Base-by-base conservation (phyloP, 2,113 vertebrate species). In the Halcyon malimbica region DNA sequence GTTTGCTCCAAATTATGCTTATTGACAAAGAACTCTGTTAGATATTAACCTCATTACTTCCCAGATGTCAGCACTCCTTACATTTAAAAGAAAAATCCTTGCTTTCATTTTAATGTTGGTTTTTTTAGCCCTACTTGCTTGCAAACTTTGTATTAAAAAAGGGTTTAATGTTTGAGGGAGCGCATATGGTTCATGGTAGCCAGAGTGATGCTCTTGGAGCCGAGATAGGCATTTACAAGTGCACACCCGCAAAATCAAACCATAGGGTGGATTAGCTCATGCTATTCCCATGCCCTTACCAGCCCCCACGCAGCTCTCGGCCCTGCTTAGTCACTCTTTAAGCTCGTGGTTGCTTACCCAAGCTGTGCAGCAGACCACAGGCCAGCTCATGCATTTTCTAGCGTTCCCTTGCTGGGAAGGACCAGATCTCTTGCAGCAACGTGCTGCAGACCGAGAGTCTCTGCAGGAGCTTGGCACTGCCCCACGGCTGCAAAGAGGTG, bases 391-490 rank as follows among this genome's bases (percentile, higher is more conserved):
- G 29, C 3, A 9, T 24, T 50, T 88, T 26, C 33, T 48, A 2
- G 10, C 2, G 0, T 23, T 44, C 15, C 62, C 16, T 19, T 11
- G 33, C 48, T 41, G 53, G 46, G 42, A 64, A 83, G 76, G 31
- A 76, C n/a, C 21, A 16, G 56, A 12, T 51, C 19, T 18, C 31
- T 28, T 3, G 16, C 1, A 2, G 25, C 2, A 2, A 50, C 4
- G 13, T 24, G 23, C 48, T 16, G 75, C 1, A 7, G 39, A 24
- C 4, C 1, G 16, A 39, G 23, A 19, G 25, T 48, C 65, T 56
- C 64, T 4, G 28, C 3, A 0, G 44, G 25, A 20, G 16, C 33
- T 46, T 37, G 56, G 56, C 17, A 17, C 21, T 31, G 51, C 23
- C 71, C 50, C 8, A 3, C 2, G 3, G 18, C 51, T 87, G 54